These are phyloP conservation scores for Pantherophis vulpinus DNA, from an alignment of 2,797 vertebrate species.

Conservation along the genomic window DNA sequence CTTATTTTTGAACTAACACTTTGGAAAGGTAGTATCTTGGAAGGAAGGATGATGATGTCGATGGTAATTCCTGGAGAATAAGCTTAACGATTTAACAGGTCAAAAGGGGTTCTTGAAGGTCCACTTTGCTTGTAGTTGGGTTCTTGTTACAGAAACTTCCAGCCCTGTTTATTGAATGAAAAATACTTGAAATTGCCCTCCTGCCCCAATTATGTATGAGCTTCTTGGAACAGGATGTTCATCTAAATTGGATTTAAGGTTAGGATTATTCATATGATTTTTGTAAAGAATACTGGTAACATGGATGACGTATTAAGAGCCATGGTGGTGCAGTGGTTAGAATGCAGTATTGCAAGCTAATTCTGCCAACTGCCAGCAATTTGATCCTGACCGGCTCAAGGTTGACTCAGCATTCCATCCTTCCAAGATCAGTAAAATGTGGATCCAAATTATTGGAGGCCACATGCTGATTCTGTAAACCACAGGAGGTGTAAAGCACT, in stretches of 20 bases:
- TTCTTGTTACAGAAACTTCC: background rate
- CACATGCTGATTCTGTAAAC: too few relatives aligned
- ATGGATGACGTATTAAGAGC: background rate
- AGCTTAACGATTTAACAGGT: background rate
- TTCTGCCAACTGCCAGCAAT: too few relatives aligned
- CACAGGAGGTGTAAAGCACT: too few relatives aligned
- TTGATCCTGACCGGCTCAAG: too few relatives aligned
- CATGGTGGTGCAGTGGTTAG: too few relatives aligned
- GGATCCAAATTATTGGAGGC: too few relatives aligned
- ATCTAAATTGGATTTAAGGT: background rate
- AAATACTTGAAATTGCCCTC: background rate
- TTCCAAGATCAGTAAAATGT: too few relatives aligned
- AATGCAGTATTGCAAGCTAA: too few relatives aligned
- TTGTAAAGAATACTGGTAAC: background rate
- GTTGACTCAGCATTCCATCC: too few relatives aligned
- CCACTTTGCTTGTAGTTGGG: background rate
- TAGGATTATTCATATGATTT: background rate
- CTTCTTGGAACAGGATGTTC: background rate
- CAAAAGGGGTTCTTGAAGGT: background rate
- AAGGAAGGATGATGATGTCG: background rate
- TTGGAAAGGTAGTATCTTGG: background rate
- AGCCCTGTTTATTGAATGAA: background rate
- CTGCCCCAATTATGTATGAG: background rate
- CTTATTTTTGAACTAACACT: background rate
- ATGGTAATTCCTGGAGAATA: background rate